Base-by-base conservation (phyloP, 30 jellyfish, hydroid and myxozoan species). In the Mastigias papua region DNA sequence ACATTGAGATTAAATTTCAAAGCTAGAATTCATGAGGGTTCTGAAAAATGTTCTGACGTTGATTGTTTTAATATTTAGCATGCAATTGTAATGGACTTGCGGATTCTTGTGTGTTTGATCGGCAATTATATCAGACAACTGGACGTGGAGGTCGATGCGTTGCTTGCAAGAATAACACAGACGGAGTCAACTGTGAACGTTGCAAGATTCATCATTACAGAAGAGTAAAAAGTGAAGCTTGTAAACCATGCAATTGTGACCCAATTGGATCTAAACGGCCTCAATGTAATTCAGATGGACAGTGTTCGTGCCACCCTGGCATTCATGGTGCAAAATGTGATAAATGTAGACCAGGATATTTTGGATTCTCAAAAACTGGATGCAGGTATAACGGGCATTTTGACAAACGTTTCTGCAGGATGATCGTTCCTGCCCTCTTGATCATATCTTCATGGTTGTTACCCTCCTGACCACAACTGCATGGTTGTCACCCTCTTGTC, bases 131-230 rank as follows among this genome's bases (percentile, higher is more conserved):
- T 28, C 92, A 80, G 26, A 17, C 92, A 65, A 80, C 90, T 35
- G 93, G 97, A 26, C 85, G 97, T 25, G 98, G 98, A 11, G 98
- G 98, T 21, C 90, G 98, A 27, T 94, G 98, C 61, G 86, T 94
- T 48, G 60, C 76, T 27, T 94, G 98, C 92, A 90, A 89, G 68
- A 88, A 94, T 78, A 94, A 94, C 89, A 94, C 98, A 0, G 98
- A 81, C 51, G 98, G 98, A 20, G 94, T 79, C 34, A 80, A 89
- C 81, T 94, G 98, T 67, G 98, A 94, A 65, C 73, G 89, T 54
- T 94, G 98, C 96, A 89, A 89, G 71, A 77, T 81, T 37, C 29
- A 94, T 51, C 97, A 94, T 77, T 94, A 89, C 86, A 82, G 98
- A 32, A 73, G 69, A 51, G 69, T 20, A 34, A 54, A 60, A 32